Percentiles rank a stretch among this genome's conserved stretches.
Evolutionary conservation across 2,888 invertebrate species (phyloP).

Genomic region (Apodemia zela): DNA sequence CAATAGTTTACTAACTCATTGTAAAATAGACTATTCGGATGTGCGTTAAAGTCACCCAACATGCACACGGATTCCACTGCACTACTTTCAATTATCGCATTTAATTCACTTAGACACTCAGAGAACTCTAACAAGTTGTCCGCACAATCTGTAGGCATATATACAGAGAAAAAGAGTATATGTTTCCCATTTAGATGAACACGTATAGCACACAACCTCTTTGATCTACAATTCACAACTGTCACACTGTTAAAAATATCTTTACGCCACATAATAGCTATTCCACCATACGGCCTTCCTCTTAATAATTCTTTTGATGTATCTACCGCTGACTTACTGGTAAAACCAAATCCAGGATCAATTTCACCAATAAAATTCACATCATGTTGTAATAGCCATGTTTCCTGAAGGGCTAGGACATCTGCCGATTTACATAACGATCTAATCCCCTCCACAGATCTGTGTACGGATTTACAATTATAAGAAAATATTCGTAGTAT

Average conservation of each 20-base stretch:
- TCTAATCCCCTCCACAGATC: too few relatives aligned
- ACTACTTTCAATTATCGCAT: neutral
- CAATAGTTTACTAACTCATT: constrained; percentile 13
- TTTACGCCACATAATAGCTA: neutral
- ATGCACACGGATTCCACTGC: neutral
- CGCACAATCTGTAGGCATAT: neutral
- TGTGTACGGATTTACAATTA: neutral
- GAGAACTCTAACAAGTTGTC: neutral
- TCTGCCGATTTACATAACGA: neutral
- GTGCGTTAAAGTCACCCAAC: constrained; percentile 18
- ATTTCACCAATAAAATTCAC: neutral
- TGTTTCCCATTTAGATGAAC: neutral
- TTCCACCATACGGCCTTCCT: too few relatives aligned
- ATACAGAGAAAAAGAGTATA: neutral
- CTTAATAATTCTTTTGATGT: too few relatives aligned
- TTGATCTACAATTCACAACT: neutral
- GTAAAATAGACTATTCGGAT: constrained; percentile 18
- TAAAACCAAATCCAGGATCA: neutral
- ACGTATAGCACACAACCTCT: neutral
- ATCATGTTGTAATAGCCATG: neutral
- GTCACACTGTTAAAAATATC: neutral
- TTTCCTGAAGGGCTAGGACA: neutral
- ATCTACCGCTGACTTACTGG: neutral
- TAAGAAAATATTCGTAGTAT: neutral
- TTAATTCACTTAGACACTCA: neutral